phyloP scores from a whole-genome alignment of 2,113 vertebrate species.

The Lophotis ruficrista region DNA sequence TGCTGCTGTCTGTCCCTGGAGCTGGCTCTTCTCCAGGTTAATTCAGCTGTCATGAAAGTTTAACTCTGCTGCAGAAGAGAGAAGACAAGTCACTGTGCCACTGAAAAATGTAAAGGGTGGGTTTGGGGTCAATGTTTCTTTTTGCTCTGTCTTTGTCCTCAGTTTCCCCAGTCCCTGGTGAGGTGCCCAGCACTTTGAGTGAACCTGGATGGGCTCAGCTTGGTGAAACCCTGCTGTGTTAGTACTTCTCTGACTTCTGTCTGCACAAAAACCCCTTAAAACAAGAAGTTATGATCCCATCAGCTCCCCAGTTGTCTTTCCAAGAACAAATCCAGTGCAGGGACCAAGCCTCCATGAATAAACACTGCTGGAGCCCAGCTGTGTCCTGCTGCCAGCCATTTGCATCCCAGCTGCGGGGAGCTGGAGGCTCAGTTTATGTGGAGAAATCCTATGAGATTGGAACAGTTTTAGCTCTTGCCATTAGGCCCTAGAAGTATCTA shows the following conservation, averaged over 20 bases:
- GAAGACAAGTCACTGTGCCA: not conserved
- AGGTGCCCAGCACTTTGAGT: not conserved
- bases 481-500: not conserved
- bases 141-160: not conserved
- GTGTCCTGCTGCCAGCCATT: not conserved
- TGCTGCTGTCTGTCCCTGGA: not conserved
- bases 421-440: not conserved
- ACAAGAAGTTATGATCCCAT: not conserved
- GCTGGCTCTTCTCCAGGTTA: not conserved
- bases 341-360: not conserved
- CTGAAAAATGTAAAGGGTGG: not conserved
- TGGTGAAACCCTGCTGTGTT: not conserved
- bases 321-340: not conserved
- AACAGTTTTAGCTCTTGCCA: not conserved
- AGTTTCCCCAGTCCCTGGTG: not conserved
- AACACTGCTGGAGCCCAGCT: not conserved
- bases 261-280: not conserved
- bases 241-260: not conserved
- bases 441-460: not conserved
- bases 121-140: not conserved
- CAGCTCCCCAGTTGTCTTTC: not conserved
- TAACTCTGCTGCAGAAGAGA: not conserved
- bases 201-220: not conserved
- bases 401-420: accelerated
- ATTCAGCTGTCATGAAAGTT: conserved; percentile 28